phyloP scores from a whole-genome alignment of 1,140 invertebrate species.

The Drosophila dunni region DNA sequence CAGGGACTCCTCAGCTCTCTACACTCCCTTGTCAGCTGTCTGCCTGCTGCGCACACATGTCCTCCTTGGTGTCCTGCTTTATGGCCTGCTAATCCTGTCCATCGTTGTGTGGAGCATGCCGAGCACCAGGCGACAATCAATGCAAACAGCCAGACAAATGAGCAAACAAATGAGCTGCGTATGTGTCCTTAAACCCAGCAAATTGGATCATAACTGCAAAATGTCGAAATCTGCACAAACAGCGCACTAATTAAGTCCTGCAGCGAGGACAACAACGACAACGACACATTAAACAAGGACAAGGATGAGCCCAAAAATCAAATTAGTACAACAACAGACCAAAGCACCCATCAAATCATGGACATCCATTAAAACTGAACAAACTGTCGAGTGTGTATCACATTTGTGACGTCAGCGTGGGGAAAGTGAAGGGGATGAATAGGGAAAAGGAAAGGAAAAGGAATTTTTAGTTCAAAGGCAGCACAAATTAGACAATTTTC shows the following conservation, averaged over 20 bases:
- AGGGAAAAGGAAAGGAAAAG: no score
- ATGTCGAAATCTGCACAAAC: conserved; percentile 77
- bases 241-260: conserved; percentile 77
- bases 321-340: conserved; percentile 1
- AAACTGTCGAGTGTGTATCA: conserved; percentile 6
- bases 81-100: conserved; percentile 70
- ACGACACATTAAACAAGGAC: conserved; percentile 13
- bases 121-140: conserved; percentile 56
- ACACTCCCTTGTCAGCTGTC: conserved; percentile 55
- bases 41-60: conserved; percentile 75
- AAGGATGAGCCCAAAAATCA: conserved; percentile 14
- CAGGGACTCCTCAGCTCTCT: no score
- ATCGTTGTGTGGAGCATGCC: conserved; percentile 56
- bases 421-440: no score
- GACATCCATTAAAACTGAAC: conserved; percentile 24
- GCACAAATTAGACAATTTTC: no score
- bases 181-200: conserved; percentile 72
- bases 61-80: conserved; percentile 31
- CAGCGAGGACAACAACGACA: conserved; percentile 41
- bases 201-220: conserved; percentile 81
- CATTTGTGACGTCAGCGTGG: conserved; percentile 13
- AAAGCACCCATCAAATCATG: conserved; percentile 19
- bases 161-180: conserved; percentile 70
- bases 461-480: no score
- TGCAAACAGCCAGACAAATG: conserved; percentile 75